Evolutionary conservation across 35 echinoderm and acorn worm species (phyloP), one percentile per base, ranked within the genome.

Genomic region (Ophiothrix spiculata): DNA sequence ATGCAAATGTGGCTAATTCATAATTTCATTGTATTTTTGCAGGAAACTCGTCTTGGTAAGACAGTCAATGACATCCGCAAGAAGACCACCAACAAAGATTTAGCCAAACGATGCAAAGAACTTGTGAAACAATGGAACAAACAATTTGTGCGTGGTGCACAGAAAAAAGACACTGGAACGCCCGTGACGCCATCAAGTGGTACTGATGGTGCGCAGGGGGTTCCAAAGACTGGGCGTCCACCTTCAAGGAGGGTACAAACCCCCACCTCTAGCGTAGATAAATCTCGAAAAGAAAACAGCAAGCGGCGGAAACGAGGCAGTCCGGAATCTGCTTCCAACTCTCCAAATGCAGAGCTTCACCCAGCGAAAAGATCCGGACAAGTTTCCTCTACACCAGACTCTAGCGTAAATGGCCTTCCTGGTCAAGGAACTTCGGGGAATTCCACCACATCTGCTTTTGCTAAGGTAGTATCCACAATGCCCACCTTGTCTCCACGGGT

Each of bases 41-140:
- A 95, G 93, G 88, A 90, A 85, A 94, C 92, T 10, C 85, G 93
- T 75, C 89, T 91, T 54, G 93, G 93, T 33, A 95, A 77, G 80
- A 77, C 87, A 76, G 86, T 95, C 80, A 91, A 95, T 36, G 64
- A 87, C 45, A 91, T 95, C 31, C 85, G 93, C 38, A 95, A 95
- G 69, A 90, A 91, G 39, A 64, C 88, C 3, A 56, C 42, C 37
- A 63, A 64, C 37, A 86, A 60, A 40, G 64, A 82, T 35, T 60
- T 95, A 11, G 84, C 64, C 29, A 40, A 77, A 1, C 79, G 93
- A 63, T 95, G 93, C 74, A 88, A 78, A 38, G 64, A 64, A 21
- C 64, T 95, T 56, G 86, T 91, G 36, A 78, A 79, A 32, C 73
- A 79, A 56, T 95, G 89, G 93, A 37, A 87, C 34, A 88, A 91